Conservation (phyloP, 2,888 invertebrate species). For the Camponotus fellah region DNA sequence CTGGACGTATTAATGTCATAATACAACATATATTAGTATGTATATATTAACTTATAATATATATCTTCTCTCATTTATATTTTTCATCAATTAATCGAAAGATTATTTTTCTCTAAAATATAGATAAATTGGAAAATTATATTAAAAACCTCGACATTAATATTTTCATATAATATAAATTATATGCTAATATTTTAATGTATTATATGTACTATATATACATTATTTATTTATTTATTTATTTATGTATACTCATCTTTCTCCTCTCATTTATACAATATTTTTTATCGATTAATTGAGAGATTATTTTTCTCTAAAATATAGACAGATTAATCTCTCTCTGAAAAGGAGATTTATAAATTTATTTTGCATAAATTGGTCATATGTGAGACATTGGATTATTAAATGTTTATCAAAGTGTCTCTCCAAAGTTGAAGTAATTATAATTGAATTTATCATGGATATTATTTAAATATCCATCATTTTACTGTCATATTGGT, state of each 20-base stretch:
- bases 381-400: not conserved
- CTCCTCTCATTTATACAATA: not conserved
- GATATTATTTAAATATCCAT: not conserved
- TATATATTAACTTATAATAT: not conserved
- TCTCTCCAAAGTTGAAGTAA: not conserved
- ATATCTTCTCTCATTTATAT: not conserved
- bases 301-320: not conserved
- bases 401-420: conserved; percentile 4
- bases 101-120: not conserved
- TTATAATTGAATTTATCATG: conserved; percentile 4
- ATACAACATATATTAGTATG: not conserved
- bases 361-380: not conserved
- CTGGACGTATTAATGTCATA: too few relatives aligned
- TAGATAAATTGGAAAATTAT: not conserved
- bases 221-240: not conserved
- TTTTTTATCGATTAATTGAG: too few relatives aligned
- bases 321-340: not conserved
- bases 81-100: too few relatives aligned
- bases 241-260: too few relatives aligned
- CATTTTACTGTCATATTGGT: not conserved
- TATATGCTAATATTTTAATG: too few relatives aligned
- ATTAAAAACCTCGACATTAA: too few relatives aligned
- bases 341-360: not conserved
- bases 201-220: not conserved
- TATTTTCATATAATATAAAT: not conserved